phyloP scores from a whole-genome alignment of 2,113 vertebrate genomes.

The Gyps fulvus region DNA sequence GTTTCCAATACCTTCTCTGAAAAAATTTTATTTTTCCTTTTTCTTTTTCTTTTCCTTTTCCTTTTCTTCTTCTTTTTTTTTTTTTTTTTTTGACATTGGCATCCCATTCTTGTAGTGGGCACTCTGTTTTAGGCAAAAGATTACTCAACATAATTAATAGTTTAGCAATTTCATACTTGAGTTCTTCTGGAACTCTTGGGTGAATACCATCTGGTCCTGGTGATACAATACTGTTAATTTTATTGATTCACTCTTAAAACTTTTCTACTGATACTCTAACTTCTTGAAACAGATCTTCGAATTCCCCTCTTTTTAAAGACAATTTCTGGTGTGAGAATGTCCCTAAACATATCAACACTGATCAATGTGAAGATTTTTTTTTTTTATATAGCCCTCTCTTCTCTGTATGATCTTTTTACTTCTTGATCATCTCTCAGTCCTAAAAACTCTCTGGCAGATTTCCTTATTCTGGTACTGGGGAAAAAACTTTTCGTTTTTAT shows the following conservation, averaged over 20 bases:
- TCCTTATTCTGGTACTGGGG: neutral
- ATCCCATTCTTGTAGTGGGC: neutral
- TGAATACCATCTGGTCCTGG: neutral
- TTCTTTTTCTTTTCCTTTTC: neutral
- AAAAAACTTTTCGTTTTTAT: constrained; percentile 3
- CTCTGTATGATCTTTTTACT: neutral
- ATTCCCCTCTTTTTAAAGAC: neutral
- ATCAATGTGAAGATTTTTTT: neutral
- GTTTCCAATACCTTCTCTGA: neutral
- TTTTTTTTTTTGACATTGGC: neutral
- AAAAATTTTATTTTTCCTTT: neutral
- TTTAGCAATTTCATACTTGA: neutral
- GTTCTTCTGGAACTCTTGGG: neutral
- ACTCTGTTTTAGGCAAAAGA: neutral
- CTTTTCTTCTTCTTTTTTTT: too few species aligned
- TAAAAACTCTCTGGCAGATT: neutral
- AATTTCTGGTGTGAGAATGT: neutral
- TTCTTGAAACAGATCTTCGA: neutral
- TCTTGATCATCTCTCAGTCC: constrained; percentile 11
- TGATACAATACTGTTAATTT: neutral
- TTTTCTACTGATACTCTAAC: neutral
- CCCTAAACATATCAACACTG: neutral
- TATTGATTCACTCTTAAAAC: neutral
- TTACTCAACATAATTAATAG: neutral
- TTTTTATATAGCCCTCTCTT: neutral